Conservation (phyloP, 1,140 invertebrate species). For the Macrocentrus cingulum region DNA sequence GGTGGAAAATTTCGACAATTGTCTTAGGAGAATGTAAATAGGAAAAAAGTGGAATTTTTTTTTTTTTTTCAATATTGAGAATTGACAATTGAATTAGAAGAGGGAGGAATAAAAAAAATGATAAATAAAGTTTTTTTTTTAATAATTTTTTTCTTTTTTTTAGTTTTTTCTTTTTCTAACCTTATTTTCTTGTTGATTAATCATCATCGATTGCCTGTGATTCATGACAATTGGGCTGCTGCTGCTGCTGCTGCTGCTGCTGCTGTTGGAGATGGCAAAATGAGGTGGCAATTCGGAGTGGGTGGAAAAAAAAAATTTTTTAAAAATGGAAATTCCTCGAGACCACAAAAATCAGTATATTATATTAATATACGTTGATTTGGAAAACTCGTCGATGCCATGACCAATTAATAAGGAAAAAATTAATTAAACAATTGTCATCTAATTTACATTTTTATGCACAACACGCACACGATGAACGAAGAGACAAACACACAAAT, state of each 20-base stretch:
- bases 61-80: too few species aligned
- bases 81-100: too few species aligned
- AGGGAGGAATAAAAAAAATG: too few species aligned
- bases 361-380: constrained; percentile 59
- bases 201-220: constrained; percentile 34
- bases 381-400: constrained; percentile 47
- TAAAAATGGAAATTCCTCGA: constrained; percentile 43
- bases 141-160: too few species aligned
- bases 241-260: too few species aligned
- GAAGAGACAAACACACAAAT: constrained; percentile 35
- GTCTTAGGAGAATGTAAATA: too few species aligned
- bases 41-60: too few species aligned
- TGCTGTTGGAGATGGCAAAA: too few species aligned
- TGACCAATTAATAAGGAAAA: constrained; percentile 52
- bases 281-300: constrained; percentile 53
- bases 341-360: constrained; percentile 52
- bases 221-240: constrained; percentile 4
- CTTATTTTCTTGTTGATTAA: constrained; percentile 36
- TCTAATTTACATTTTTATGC: constrained; percentile 59
- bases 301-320: constrained; percentile 45
- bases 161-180: too few species aligned
- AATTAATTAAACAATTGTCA: constrained; percentile 46
- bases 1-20: too few species aligned
- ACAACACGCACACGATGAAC: constrained; percentile 39
- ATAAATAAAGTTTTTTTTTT: too few species aligned